Evolutionary conservation across 2,888 invertebrate species (phyloP).

Genomic region (Apeira syringaria): DNA sequence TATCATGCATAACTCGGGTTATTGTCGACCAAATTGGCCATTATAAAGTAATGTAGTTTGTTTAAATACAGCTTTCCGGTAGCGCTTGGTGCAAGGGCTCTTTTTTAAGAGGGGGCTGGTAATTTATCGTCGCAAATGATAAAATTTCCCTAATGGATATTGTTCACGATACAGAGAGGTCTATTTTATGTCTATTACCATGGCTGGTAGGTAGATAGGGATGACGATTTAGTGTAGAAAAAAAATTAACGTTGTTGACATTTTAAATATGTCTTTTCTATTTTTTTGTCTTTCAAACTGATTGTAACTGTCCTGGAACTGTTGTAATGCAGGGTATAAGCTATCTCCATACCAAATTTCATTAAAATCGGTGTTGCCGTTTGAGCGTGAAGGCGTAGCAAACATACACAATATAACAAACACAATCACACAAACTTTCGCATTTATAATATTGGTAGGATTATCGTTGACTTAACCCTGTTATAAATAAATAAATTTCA

Average conservation of each 20-base stretch:
- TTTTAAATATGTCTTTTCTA: too few relatives aligned
- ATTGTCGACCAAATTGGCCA: conserved; percentile 65
- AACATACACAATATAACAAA: too few relatives aligned
- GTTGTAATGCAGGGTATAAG: too few relatives aligned
- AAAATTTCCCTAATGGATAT: conserved; percentile 73
- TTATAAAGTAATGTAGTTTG: conserved; percentile 73
- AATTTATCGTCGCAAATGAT: conserved; percentile 73
- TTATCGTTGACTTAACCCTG: too few relatives aligned
- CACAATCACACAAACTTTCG: too few relatives aligned
- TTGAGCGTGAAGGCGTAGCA: too few relatives aligned
- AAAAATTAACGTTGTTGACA: conserved; percentile 12
- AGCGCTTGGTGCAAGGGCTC: conserved; percentile 44
- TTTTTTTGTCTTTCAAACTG: too few relatives aligned
- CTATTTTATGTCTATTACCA: conserved; percentile 52
- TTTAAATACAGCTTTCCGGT: conserved; percentile 71
- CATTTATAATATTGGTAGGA: too few relatives aligned
- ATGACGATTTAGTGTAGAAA: conserved; percentile 31
- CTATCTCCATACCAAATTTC: too few relatives aligned
- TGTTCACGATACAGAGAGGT: conserved; percentile 62
- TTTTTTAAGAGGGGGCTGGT: conserved; percentile 56
- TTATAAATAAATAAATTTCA: too few relatives aligned
- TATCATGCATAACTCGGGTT: conserved; percentile 64
- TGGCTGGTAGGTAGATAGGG: conserved; percentile 18
- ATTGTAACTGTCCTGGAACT: too few relatives aligned
- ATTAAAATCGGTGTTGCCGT: too few relatives aligned